Percentiles rank a stretch among this genome's conserved stretches.
phyloP scores from a whole-genome alignment of 2,888 invertebrate genomes.

The Oasisia sp. region DNA sequence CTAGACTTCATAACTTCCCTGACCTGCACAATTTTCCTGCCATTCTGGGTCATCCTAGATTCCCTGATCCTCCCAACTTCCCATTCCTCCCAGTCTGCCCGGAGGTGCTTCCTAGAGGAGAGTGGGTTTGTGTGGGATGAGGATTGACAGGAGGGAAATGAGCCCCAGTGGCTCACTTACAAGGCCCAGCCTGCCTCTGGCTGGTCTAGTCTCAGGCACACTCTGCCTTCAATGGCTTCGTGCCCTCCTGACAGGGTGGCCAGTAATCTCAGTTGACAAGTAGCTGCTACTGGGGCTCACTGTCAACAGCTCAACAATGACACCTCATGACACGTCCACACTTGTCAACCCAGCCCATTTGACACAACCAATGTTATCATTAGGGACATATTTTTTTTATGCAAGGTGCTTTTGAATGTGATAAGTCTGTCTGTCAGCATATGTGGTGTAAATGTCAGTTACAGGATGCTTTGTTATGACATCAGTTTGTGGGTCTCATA shows the following conservation, averaged over 20 bases:
- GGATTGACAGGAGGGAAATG: too few relatives aligned
- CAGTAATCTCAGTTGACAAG: not conserved
- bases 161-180: too few relatives aligned
- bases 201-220: not conserved
- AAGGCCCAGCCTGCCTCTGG: not conserved
- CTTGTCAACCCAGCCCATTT: not conserved
- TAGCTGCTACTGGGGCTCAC: not conserved
- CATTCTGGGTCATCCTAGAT: too few relatives aligned
- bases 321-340: not conserved
- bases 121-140: too few relatives aligned
- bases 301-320: not conserved
- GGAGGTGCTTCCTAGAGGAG: too few relatives aligned
- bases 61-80: too few relatives aligned
- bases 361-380: not conserved
- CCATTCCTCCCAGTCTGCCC: too few relatives aligned
- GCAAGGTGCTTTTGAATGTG: not conserved
- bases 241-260: not conserved
- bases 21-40: too few relatives aligned
- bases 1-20: too few relatives aligned
- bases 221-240: not conserved
- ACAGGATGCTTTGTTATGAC: not conserved
- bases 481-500: not conserved
- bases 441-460: not conserved
- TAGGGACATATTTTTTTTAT: not conserved
- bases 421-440: not conserved